Evolutionary conservation across 2,888 invertebrate genomes (phyloP), one percentile per base, ranked within the genome.

Genomic region (Papilio protenor): DNA sequence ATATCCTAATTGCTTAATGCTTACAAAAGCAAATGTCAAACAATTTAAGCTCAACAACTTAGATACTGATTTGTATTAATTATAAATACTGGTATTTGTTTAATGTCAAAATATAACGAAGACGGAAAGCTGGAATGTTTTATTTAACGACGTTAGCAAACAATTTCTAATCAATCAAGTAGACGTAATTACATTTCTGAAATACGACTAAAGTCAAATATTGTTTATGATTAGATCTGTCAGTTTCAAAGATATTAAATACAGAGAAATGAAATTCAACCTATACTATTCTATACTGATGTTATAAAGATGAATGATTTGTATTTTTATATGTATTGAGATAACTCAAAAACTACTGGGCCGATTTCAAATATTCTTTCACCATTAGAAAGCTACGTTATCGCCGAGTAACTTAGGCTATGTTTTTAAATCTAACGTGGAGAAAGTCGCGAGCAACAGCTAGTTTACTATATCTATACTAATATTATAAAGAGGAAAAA

Each of bases 131-230:
- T 21, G 66, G n/a, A 45, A 69, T 12, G 66, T 45, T 18, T 52
- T 18, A 61, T 47, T 61, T 27, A 74, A 74, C n/a, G 11, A 55
- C 5, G n/a, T n/a, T 21, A 73, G 21, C 23, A 74, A 59, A 74
- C 61, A 61, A 74, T 74, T 74, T 74, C 11, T 61, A 11, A 59
- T 18, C 23, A 47, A 59, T 18, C 59, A 21, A 33, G 52, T 66
- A 14, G 66, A 23, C 33, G 33, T 52, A 75, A 69, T 70, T 57
- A 75, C 69, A 49, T 57, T 75, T 57, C 55, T 75, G 45, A 11
- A 57, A 70, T 76, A 57, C 27, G 45, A 57, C 70, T 76, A 33
- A 70, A 71, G 71, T 76, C 59, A 59, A 76, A 76, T 64, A 61
- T 61, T 76, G 64, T 72, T 76, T 61, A 72, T 40, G 70, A 71